These are phyloP conservation scores for Crocodylus rhombifer DNA, from an alignment of 2,797 vertebrate species.

Conservation along the genomic window DNA sequence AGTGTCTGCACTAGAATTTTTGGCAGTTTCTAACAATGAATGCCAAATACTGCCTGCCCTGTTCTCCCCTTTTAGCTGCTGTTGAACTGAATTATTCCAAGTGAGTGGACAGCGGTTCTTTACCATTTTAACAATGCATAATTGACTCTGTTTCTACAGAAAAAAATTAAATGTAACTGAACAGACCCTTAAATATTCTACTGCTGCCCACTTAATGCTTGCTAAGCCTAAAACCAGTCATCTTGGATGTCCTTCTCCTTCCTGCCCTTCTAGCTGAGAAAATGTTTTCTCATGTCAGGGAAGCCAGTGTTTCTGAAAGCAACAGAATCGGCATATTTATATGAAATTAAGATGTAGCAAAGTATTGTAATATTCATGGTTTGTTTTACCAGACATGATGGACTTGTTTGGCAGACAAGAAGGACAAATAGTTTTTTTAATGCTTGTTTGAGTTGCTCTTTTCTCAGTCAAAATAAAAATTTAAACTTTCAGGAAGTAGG, in stretches of 20 bases:
- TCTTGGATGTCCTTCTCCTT: not conserved
- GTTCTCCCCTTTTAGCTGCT: not conserved
- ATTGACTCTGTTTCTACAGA: not conserved
- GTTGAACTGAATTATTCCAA: not conserved
- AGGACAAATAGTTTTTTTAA: not conserved
- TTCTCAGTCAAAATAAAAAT: not conserved
- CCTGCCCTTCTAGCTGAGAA: not conserved
- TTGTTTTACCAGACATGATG: not conserved
- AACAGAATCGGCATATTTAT: not conserved
- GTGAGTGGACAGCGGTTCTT: not conserved
- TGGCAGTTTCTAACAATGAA: not conserved
- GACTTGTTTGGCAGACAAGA: not conserved
- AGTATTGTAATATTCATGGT: not conserved
- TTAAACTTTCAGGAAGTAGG: conserved; percentile 5
- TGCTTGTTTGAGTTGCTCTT: not conserved
- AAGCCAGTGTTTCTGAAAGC: not conserved
- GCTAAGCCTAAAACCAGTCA: not conserved
- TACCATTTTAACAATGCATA: not conserved
- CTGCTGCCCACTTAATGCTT: not conserved
- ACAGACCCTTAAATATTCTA: conserved; percentile 5
- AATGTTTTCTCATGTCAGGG: not conserved
- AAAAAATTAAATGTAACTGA: not conserved
- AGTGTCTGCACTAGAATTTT: not conserved
- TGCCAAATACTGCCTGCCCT: not conserved
- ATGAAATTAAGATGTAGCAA: not conserved